Base-by-base conservation (phyloP, 1,140 invertebrate genomes). In the Ostrea edulis region DNA sequence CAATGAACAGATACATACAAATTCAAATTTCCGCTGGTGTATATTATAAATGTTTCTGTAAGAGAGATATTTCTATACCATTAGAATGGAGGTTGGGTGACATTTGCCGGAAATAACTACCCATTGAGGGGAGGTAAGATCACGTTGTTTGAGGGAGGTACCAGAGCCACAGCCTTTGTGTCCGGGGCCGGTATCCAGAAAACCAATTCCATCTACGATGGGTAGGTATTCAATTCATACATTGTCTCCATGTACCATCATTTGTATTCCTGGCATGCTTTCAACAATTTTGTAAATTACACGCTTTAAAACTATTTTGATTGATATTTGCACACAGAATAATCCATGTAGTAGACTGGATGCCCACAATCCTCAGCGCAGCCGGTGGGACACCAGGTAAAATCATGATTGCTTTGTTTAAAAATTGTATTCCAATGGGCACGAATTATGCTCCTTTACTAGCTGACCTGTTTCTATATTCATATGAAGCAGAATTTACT, bases 301-400 rank as follows among this genome's bases (percentile, higher is more conserved):
- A 44, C 5, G 35, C 5, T 44, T 81, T n/a, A n/a, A n/a, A 44
- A 25, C 35, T 44, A 44, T 44, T 1, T 44, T 2, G 1, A 44
- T 44, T 44, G 1, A 44, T 2, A 1, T 44, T 44, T 44, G 35
- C 5, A 5, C 35, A 25, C 86, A 95, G 94, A 82, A 89, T 93
- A 90, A 91, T 93, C 17, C 93, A 93, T 86, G 91, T 90, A 5
- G 92, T 93, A 35, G 93, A 93, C 82, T 93, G 93, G 93, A 91
- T 91, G 82, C 93, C 93, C 20, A 93, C 93, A 7, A 52, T 93
- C 11, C 12, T 93, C 0, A 65, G 85, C 20, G 90, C 89, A 11
- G 93, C 92, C 7, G 90, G 91, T 52, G 93, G 90, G 14, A 35
- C 7, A 17, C 68, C 68, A 77, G 68, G 68, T 77, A 77, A 5